Evolutionary conservation across 1,140 invertebrate species (phyloP).

Genomic region (Drosophila kurseongensis): DNA sequence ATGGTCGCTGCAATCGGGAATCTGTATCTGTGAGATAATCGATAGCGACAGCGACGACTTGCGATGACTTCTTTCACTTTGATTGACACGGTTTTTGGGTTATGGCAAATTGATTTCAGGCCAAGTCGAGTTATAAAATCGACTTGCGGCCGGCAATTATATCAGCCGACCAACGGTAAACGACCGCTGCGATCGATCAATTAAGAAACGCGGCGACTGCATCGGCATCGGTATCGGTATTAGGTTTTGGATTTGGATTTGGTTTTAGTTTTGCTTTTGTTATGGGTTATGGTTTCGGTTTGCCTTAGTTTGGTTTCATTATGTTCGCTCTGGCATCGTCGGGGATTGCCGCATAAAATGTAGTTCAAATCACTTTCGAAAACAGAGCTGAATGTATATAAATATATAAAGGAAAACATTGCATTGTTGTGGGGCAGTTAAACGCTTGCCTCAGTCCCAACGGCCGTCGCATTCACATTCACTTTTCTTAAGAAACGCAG

Average conservation of each 20-base stretch:
- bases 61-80: constrained; percentile 70
- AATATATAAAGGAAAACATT: constrained; percentile 44
- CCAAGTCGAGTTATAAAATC: constrained; percentile 58
- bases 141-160: constrained; percentile 29
- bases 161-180: constrained; percentile 51
- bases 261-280: not conserved
- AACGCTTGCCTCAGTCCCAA: constrained; percentile 47
- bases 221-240: constrained; percentile 31
- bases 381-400: not conserved
- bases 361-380: constrained; percentile 74
- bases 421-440: constrained; percentile 55
- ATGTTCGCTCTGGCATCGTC: constrained; percentile 2
- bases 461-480: constrained; percentile 50
- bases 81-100: constrained; percentile 60
- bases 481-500: constrained; percentile 29
- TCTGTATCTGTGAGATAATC: constrained; percentile 65
- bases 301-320: not conserved
- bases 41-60: constrained; percentile 9
- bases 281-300: not conserved
- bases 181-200: constrained; percentile 46
- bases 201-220: constrained; percentile 53
- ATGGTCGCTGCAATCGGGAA: constrained; percentile 40
- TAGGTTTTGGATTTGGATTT: not conserved
- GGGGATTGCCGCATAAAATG: constrained; percentile 48
- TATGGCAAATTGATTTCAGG: constrained; percentile 62